Evolutionary conservation across 1,140 invertebrate species (phyloP).

Genomic region (Bombus sibiricus): DNA sequence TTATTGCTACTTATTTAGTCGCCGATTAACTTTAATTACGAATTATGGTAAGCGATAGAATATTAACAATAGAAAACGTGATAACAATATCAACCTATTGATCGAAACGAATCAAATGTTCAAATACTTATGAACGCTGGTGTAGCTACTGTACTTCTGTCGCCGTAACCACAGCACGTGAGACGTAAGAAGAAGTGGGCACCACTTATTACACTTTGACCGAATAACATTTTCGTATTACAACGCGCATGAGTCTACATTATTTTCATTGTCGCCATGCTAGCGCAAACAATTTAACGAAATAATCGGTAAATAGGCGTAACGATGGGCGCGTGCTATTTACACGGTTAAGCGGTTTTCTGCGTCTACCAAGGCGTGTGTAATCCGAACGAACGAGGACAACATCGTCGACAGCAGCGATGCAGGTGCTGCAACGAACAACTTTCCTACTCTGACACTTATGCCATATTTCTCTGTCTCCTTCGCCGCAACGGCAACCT

Average conservation of each 20-base stretch:
- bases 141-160: no score
- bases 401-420: not conserved
- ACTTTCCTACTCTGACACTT: constrained; percentile 56
- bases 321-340: constrained; percentile 24
- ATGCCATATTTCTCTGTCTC: constrained; percentile 46
- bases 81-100: no score
- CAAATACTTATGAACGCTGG: no score
- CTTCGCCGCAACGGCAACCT: constrained; percentile 36
- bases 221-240: not conserved
- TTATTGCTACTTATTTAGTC: not conserved
- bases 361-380: constrained; percentile 11
- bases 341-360: constrained; percentile 25
- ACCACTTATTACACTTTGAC: no score
- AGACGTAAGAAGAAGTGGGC: not conserved
- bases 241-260: not conserved
- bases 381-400: constrained; percentile 24
- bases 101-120: no score
- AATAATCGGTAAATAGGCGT: constrained; percentile 52
- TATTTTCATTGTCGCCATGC: not conserved
- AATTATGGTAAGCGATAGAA: no score
- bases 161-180: no score
- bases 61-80: no score
- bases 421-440: constrained; percentile 35
- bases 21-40: not conserved
- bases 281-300: constrained; percentile 48